Percentiles rank a stretch among this genome's conserved stretches.
These are phyloP conservation scores for Phodopus roborovskii DNA, from an alignment of 2,113 vertebrate species.

Conservation along the genomic window DNA sequence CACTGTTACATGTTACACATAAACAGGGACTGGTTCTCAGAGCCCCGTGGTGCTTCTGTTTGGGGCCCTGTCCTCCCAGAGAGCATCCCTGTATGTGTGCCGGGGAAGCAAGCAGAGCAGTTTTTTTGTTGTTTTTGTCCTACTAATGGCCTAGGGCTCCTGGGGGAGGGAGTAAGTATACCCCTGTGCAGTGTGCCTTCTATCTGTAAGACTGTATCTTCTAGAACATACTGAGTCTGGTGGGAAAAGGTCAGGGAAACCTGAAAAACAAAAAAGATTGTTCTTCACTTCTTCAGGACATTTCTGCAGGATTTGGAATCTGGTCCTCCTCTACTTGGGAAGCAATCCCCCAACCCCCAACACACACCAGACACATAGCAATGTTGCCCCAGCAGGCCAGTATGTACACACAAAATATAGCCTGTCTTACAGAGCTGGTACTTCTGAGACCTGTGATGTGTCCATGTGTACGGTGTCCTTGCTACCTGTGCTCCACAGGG, in stretches of 20 bases:
- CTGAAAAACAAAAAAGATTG: neutral
- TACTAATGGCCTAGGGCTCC: constrained; percentile 34
- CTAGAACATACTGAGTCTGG: neutral
- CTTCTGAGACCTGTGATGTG: neutral
- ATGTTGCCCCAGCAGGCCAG: accelerated
- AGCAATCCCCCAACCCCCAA: neutral
- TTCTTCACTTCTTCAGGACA: neutral
- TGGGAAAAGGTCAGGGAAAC: neutral
- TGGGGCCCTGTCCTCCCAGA: constrained; percentile 39
- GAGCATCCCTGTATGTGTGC: neutral
- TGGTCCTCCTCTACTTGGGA: neutral
- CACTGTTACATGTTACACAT: neutral
- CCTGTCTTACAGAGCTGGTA: neutral
- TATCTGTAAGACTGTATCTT: constrained; percentile 20
- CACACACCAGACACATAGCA: accelerated
- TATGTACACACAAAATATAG: accelerated
- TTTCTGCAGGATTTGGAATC: neutral
- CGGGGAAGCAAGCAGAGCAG: constrained; percentile 25
- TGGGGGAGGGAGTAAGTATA: neutral
- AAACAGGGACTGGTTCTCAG: accelerated
- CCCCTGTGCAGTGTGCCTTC: constrained; percentile 30
- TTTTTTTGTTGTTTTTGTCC: constrained; percentile 2
- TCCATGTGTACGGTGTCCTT: accelerated
- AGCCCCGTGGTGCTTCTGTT: constrained; percentile 50
- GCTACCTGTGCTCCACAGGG: accelerated